These are phyloP conservation scores for Zaprionus lachaisei DNA, from an alignment of 1,140 invertebrate genomes.

Conservation along the genomic window DNA sequence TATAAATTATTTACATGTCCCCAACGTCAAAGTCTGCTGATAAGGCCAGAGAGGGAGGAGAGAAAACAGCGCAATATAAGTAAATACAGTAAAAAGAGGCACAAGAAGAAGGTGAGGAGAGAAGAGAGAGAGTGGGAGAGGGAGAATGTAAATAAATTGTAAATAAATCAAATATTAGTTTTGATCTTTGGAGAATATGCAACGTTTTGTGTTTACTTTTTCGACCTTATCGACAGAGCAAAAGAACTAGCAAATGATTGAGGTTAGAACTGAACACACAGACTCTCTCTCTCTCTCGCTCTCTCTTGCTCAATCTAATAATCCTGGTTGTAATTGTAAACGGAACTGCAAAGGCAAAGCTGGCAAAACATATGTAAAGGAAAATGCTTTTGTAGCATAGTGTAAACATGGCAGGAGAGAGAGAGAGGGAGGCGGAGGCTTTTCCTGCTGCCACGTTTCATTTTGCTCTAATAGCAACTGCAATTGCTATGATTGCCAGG, in stretches of 20 bases:
- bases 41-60: conserved; percentile 51
- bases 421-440: neutral
- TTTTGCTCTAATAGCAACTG: conserved; percentile 70
- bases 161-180: conserved; percentile 78
- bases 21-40: conserved; percentile 80
- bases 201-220: conserved; percentile 27
- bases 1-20: conserved; percentile 83
- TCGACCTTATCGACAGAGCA: conserved; percentile 1
- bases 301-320: neutral
- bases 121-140: conserved; percentile 22
- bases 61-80: conserved; percentile 35
- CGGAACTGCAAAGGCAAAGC: neutral
- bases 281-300: neutral
- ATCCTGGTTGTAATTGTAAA: conserved; percentile 15
- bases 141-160: conserved; percentile 53
- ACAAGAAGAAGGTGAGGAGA: neutral
- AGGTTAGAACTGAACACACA: neutral
- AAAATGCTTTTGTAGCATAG: conserved; percentile 5
- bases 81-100: conserved; percentile 15
- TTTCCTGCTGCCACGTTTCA: conserved; percentile 17
- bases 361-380: conserved; percentile 5
- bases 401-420: neutral
- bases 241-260: neutral
- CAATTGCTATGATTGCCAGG: conserved; percentile 68
- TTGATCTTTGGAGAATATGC: conserved; percentile 22